These are phyloP conservation scores for Martes martes DNA, from an alignment of 2,113 vertebrate genomes.

Conservation along the genomic window DNA sequence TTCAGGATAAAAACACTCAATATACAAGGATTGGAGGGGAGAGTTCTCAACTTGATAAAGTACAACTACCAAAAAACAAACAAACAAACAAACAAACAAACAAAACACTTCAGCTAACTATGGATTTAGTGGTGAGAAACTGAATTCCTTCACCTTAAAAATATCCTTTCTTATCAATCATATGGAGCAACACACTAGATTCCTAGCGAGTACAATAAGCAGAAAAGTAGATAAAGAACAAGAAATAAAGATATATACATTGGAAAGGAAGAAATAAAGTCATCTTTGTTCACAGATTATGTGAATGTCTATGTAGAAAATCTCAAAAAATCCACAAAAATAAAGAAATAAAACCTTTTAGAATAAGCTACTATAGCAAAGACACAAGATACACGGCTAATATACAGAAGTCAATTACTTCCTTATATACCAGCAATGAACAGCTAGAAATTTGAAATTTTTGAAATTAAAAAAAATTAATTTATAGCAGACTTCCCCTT, in stretches of 20 bases:
- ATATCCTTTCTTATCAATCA: not conserved
- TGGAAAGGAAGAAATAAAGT: not conserved
- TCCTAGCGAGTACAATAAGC: not conserved
- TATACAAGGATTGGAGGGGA: not conserved
- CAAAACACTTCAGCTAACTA: too few relatives aligned
- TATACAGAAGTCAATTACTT: not conserved
- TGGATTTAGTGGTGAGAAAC: not conserved
- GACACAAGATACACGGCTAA: not conserved
- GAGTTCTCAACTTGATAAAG: not conserved
- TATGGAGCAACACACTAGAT: not conserved
- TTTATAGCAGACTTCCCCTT: not conserved
- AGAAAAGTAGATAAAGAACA: not conserved
- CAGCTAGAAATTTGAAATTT: not conserved
- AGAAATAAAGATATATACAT: not conserved
- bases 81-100: not conserved
- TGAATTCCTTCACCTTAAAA: not conserved
- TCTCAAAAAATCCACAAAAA: not conserved
- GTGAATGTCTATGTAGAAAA: not conserved
- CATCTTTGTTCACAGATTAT: not conserved
- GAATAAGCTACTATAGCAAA: not conserved
- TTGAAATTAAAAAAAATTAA: not conserved
- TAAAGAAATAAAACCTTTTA: not conserved
- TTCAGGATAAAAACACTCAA: not conserved
- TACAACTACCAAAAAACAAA: not conserved
- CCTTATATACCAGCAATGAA: not conserved